Evolutionary conservation across 2,113 vertebrate species (phyloP).

Genomic region (Equus quagga): DNA sequence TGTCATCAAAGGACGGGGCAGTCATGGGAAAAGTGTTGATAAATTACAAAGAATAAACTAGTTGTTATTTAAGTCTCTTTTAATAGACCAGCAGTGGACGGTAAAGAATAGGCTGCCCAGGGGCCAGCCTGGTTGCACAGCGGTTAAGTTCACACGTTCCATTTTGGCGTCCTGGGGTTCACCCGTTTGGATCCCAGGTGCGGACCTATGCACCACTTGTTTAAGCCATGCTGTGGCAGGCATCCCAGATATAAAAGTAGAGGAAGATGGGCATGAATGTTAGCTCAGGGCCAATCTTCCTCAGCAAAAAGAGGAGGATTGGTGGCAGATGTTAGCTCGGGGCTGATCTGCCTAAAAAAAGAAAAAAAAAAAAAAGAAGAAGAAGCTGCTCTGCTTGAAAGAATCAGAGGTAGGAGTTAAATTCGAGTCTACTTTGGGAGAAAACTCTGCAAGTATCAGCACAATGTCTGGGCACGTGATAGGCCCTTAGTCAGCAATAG

Average conservation of each 20-base stretch:
- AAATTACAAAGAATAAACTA: background rate
- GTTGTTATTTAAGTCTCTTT: background rate
- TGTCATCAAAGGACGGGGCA: background rate
- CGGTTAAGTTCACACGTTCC: too few relatives aligned
- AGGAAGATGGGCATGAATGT: too few relatives aligned
- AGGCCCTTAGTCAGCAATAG: background rate
- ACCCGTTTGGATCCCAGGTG: too few relatives aligned
- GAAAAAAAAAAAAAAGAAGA: background rate
- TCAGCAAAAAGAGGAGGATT: too few relatives aligned
- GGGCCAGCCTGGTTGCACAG: too few relatives aligned
- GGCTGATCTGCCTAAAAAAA: too few relatives aligned
- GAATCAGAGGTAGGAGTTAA: background rate
- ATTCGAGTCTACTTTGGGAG: background rate
- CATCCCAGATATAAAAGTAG: too few relatives aligned
- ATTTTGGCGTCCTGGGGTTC: too few relatives aligned
- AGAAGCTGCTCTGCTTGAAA: background rate
- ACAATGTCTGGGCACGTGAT: fast-evolving
- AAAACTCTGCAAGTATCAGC: background rate
- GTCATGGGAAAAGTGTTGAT: background rate
- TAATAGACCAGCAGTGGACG: background rate
- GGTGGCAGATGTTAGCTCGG: too few relatives aligned
- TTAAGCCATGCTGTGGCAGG: too few relatives aligned
- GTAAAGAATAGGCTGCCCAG: background rate
- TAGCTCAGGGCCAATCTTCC: too few relatives aligned
- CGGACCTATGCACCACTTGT: too few relatives aligned